Evolutionary conservation across 1,140 invertebrate species (phyloP).

Genomic region (Lepidotrigona ventralis): DNA sequence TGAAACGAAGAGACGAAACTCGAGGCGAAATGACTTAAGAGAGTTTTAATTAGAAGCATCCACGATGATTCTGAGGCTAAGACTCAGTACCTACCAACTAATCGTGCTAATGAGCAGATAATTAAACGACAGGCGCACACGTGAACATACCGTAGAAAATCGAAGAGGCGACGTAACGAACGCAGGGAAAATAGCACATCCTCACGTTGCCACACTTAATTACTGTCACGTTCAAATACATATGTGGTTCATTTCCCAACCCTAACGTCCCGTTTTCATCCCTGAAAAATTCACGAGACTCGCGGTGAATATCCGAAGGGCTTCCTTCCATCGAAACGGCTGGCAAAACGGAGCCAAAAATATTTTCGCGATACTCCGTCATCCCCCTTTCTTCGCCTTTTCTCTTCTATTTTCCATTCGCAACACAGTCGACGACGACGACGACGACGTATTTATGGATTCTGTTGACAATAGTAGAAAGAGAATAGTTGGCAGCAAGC

Average conservation of each 20-base stretch:
- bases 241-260: neutral
- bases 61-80: neutral
- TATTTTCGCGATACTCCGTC: constrained; percentile 36
- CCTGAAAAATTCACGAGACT: constrained; percentile 5
- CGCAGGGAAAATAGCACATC: neutral
- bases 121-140: neutral
- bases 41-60: constrained; percentile 14
- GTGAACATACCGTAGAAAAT: neutral
- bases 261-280: neutral
- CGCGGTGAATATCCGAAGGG: too few relatives aligned
- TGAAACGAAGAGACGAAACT: neutral
- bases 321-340: neutral
- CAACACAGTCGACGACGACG: constrained; percentile 20
- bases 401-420: constrained; percentile 9
- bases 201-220: neutral
- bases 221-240: neutral
- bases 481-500: constrained; percentile 66
- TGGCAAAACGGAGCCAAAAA: neutral
- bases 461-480: constrained; percentile 67
- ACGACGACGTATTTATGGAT: constrained; percentile 67
- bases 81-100: neutral
- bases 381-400: constrained; percentile 13
- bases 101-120: constrained; percentile 8
- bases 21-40: neutral
- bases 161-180: constrained; percentile 11